These are phyloP conservation scores for Podargus strigoides DNA, from an alignment of 2,797 vertebrate genomes.

Conservation along the genomic window DNA sequence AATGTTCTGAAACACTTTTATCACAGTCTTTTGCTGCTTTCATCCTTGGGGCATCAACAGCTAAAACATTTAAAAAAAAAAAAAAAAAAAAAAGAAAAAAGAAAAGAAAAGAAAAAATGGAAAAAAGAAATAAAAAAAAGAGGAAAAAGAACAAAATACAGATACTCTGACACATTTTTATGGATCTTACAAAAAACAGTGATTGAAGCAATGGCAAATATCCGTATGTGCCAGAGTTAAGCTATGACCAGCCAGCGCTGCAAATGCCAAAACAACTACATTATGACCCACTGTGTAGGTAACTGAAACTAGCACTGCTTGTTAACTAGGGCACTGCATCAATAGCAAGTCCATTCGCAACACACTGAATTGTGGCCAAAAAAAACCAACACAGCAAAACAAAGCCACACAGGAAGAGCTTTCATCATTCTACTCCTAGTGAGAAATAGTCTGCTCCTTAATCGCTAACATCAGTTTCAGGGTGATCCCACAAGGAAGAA, in stretches of 20 bases:
- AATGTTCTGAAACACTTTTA: constrained; percentile 24
- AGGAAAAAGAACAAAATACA: neutral
- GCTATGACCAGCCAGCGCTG: neutral
- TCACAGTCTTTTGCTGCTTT: neutral
- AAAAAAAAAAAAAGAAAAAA: neutral
- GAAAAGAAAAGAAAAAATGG: too few relatives aligned
- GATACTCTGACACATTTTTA: neutral
- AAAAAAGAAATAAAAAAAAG: neutral
- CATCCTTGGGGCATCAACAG: constrained; percentile 21
- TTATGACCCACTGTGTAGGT: neutral
- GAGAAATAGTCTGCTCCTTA: constrained; percentile 7
- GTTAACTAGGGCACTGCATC: neutral
- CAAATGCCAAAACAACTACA: neutral
- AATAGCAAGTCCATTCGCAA: neutral
- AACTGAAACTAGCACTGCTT: neutral
- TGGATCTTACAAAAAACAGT: neutral
- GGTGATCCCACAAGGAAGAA: neutral
- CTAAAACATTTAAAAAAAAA: neutral
- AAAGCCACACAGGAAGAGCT: neutral
- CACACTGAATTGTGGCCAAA: neutral
- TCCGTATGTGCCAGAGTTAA: neutral
- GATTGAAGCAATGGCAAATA: neutral
- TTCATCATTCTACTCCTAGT: neutral
- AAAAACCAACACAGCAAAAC: neutral
- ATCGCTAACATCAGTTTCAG: neutral